phyloP scores from a whole-genome alignment of 2,797 vertebrate genomes.

The Meda fulgida region DNA sequence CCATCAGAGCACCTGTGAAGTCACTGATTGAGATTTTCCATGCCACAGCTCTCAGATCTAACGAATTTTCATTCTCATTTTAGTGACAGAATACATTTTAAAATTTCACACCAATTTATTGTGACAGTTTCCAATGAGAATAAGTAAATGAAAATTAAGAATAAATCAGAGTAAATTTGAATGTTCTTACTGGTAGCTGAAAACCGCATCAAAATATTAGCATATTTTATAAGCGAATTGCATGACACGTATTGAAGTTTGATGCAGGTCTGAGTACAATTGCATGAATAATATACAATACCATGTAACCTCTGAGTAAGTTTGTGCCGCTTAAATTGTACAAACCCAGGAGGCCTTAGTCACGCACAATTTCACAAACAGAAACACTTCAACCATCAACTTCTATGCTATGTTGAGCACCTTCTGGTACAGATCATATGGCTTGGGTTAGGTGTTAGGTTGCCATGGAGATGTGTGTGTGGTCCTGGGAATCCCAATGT shows the following conservation, averaged over 20 bases:
- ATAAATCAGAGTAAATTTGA: too few species aligned
- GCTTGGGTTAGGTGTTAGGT: conserved; percentile 58
- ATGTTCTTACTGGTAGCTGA: neutral
- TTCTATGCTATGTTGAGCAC: neutral
- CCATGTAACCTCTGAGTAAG: neutral
- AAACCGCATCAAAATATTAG: neutral
- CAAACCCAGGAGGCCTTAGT: neutral
- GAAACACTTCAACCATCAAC: neutral
- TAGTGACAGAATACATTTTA: neutral
- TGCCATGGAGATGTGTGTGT: conserved; percentile 41
- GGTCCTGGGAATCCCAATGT: neutral
- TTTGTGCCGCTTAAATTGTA: neutral
- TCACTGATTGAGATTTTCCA: neutral
- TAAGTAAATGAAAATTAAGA: too few species aligned
- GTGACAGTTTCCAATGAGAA: neutral
- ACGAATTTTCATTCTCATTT: neutral
- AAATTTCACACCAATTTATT: neutral
- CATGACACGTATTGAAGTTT: neutral
- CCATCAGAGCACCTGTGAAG: neutral
- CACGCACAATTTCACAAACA: neutral
- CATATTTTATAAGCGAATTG: neutral
- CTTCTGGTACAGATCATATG: neutral
- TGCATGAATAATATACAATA: neutral
- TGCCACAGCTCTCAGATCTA: neutral
- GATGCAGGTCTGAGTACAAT: neutral